Conservation (phyloP, 2,113 vertebrate genomes). For the Acanthisitta chloris region DNA sequence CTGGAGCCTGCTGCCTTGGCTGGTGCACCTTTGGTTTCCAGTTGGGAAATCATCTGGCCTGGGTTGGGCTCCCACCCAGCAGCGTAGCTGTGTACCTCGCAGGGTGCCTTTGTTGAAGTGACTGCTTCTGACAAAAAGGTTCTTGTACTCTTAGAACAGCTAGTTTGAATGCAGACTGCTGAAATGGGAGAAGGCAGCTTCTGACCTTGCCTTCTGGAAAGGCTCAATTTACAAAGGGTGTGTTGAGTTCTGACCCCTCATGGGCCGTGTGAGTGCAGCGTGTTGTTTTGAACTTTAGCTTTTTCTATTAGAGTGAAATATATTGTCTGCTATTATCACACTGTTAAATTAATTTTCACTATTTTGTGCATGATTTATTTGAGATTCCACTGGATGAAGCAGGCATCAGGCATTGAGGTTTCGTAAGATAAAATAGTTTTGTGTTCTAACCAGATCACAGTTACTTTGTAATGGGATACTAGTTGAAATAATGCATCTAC, state of each 20-base stretch:
- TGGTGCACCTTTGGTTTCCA: not conserved
- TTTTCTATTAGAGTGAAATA: slow-evolving; percentile 1
- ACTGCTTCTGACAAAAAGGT: not conserved
- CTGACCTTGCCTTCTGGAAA: slow-evolving; percentile 23
- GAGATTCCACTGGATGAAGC: not conserved
- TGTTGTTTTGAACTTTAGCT: slow-evolving; percentile 6
- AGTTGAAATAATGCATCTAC: not conserved
- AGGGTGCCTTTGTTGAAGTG: not conserved
- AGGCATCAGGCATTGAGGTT: not conserved
- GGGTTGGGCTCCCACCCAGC: not conserved
- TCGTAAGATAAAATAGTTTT: not conserved
- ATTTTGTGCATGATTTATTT: not conserved
- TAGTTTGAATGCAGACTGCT: not conserved
- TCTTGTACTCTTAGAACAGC: not conserved
- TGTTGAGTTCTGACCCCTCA: not conserved
- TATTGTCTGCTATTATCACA: not conserved
- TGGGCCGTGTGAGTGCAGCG: not conserved
- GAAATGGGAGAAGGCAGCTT: not conserved
- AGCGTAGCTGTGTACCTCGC: fast-evolving
- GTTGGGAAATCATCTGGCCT: fast-evolving
- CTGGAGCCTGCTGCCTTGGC: fast-evolving
- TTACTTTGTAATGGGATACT: not conserved
- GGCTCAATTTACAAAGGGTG: not conserved
- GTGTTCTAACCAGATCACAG: not conserved
- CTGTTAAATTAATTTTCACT: slow-evolving; percentile 10